Evolutionary conservation across 2,797 vertebrate species (phyloP).

Genomic region (Arctocebus calabarensis): DNA sequence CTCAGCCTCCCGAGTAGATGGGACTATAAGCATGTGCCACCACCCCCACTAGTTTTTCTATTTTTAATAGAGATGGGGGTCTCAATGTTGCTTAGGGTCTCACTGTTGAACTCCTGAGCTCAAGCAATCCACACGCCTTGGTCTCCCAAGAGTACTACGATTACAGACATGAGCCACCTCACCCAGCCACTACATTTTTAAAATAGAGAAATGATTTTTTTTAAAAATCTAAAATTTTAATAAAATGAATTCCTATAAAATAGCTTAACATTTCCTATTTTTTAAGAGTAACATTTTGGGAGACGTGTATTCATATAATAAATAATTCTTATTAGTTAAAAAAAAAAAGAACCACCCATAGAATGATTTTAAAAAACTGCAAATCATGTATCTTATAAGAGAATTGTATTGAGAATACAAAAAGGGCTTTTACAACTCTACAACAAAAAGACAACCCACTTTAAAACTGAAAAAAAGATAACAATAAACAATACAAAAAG

Average conservation of each 20-base stretch:
- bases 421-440: not conserved
- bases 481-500: not conserved
- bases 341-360: not conserved
- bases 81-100: too few species aligned
- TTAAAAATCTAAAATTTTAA: not conserved
- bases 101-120: too few species aligned
- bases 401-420: not conserved
- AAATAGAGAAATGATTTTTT: not conserved
- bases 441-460: not conserved
- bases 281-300: constrained; percentile 8
- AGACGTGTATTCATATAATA: not conserved
- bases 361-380: not conserved
- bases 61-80: too few species aligned
- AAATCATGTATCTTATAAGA: constrained; percentile 8
- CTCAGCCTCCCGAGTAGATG: too few species aligned
- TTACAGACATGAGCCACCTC: too few species aligned
- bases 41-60: too few species aligned
- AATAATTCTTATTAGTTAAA: constrained; percentile 39
- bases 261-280: not conserved
- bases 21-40: too few species aligned
- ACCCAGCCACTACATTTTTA: not conserved
- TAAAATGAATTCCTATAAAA: constrained; percentile 16
- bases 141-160: too few species aligned
- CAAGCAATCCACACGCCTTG: too few species aligned
- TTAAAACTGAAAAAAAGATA: not conserved